Evolutionary conservation across 2,797 vertebrate genomes (phyloP).

Genomic region (Falco naumanni): DNA sequence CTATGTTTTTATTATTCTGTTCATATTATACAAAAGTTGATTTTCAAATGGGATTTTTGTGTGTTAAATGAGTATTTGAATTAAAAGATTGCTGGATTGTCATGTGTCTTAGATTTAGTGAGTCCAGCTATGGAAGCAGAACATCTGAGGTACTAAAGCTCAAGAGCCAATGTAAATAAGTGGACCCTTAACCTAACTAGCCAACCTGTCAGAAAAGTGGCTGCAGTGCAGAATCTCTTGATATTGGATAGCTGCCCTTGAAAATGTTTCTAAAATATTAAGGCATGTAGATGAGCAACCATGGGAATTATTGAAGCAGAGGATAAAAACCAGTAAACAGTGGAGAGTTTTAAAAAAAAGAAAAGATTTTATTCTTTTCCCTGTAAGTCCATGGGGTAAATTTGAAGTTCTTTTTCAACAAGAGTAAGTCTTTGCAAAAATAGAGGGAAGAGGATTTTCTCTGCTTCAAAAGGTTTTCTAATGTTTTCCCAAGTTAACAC

Average conservation of each 20-base stretch:
- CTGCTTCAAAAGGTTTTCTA: slow-evolving; percentile 74
- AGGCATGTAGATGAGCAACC: slow-evolving; percentile 51
- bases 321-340: slow-evolving; percentile 67
- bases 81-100: neutral
- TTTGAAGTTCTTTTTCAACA: slow-evolving; percentile 72
- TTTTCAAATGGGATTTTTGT: neutral
- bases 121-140: neutral
- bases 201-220: slow-evolving; percentile 48
- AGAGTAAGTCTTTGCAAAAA: slow-evolving; percentile 51
- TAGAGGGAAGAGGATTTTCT: slow-evolving; percentile 64
- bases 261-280: slow-evolving; percentile 67
- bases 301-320: slow-evolving; percentile 63
- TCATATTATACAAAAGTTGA: neutral
- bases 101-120: neutral
- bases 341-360: neutral
- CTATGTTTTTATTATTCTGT: neutral
- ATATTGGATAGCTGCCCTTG: slow-evolving; percentile 60
- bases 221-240: slow-evolving; percentile 52
- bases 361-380: slow-evolving; percentile 49
- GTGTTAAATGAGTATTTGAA: neutral
- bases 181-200: slow-evolving; percentile 55
- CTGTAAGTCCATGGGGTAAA: slow-evolving; percentile 68
- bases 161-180: slow-evolving; percentile 53
- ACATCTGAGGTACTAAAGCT: slow-evolving; percentile 1
- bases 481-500: slow-evolving; percentile 73